These are phyloP conservation scores for Lethrus apterus DNA, from an alignment of 1,140 invertebrate species.

Conservation along the genomic window DNA sequence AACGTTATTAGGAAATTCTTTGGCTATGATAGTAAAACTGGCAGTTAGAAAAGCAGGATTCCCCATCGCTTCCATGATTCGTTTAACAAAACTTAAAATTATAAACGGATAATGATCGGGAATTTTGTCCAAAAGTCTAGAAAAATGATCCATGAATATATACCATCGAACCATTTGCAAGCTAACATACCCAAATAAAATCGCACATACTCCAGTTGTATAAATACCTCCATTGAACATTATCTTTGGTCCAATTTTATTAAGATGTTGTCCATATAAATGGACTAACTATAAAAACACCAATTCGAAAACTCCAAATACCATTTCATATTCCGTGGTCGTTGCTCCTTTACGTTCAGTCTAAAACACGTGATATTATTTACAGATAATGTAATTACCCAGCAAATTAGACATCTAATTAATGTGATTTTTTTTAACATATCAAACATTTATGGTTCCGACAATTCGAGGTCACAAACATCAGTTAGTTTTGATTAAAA, in stretches of 20 bases:
- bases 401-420: too few relatives aligned
- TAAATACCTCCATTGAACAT: conserved; percentile 83
- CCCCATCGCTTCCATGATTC: conserved; percentile 86
- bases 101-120: conserved; percentile 79
- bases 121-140: conserved; percentile 69
- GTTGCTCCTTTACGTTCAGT: conserved; percentile 79
- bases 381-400: too few relatives aligned
- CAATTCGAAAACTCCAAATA: conserved; percentile 90
- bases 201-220: conserved; percentile 73
- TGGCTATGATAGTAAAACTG: conserved; percentile 88
- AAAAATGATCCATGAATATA: too few relatives aligned
- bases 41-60: conserved; percentile 89
- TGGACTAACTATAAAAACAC: conserved; percentile 84
- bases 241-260: conserved; percentile 73
- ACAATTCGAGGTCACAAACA: too few relatives aligned
- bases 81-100: conserved; percentile 72
- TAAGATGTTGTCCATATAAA: conserved; percentile 78
- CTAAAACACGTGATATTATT: too few relatives aligned
- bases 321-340: conserved; percentile 81
- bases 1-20: conserved; percentile 84
- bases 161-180: too few relatives aligned
- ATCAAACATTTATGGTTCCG: too few relatives aligned
- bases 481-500: too few relatives aligned
- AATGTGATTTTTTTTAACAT: too few relatives aligned
- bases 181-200: conserved; percentile 84